Evolutionary conservation across 2,113 vertebrate genomes (phyloP).

Genomic region (Tetrao urogallus): DNA sequence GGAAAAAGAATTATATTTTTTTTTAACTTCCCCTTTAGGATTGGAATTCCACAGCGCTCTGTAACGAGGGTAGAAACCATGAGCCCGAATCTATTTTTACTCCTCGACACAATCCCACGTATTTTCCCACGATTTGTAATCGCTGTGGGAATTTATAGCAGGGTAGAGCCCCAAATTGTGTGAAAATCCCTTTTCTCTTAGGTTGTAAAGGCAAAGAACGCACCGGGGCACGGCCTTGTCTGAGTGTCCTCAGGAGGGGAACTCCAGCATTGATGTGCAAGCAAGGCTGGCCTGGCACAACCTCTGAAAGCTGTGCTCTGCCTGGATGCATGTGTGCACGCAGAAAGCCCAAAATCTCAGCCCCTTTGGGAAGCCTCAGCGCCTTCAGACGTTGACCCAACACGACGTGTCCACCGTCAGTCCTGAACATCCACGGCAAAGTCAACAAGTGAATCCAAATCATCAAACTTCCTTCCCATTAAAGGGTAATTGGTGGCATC

Average conservation of each 20-base stretch:
- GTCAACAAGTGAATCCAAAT: neutral
- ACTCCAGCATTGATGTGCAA: neutral
- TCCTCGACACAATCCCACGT: constrained; percentile 6
- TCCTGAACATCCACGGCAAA: neutral
- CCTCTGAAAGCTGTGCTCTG: neutral
- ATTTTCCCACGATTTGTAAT: constrained; percentile 46
- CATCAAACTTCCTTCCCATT: neutral
- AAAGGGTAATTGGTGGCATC: neutral
- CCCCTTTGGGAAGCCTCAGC: neutral
- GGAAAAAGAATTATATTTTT: neutral
- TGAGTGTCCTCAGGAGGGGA: neutral
- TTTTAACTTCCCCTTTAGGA: constrained; percentile 16
- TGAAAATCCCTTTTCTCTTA: neutral
- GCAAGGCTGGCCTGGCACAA: neutral
- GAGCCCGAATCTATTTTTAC: constrained; percentile 49
- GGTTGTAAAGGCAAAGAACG: neutral
- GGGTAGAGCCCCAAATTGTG: neutral
- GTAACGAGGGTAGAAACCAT: neutral
- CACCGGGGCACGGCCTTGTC: neutral
- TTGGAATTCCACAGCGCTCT: neutral
- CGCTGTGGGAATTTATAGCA: constrained; percentile 53
- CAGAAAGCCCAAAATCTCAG: neutral
- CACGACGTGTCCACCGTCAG: accelerated
- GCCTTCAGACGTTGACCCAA: neutral
- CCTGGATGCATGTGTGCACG: neutral